These are phyloP conservation scores for Parasteatoda lunata DNA, from an alignment of 2,888 invertebrate genomes.

Conservation along the genomic window DNA sequence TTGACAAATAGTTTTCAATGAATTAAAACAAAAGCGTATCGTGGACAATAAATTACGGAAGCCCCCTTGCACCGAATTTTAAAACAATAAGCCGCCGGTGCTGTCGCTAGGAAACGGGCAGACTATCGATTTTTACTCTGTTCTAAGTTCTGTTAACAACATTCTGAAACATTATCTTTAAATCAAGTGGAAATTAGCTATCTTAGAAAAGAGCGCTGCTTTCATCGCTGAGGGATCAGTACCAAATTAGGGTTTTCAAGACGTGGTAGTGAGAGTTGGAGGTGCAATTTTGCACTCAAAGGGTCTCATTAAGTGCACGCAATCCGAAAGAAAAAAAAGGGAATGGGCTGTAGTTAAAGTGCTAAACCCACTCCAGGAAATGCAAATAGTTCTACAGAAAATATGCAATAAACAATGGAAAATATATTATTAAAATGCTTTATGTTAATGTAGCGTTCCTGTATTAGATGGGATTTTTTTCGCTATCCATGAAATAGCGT, in stretches of 20 bases:
- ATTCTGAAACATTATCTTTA: constrained; percentile 54
- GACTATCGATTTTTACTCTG: constrained; percentile 46
- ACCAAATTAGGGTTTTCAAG: constrained; percentile 17
- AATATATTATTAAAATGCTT: no score
- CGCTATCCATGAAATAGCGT: no score
- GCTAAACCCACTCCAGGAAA: no score
- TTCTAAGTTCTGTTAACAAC: constrained; percentile 53
- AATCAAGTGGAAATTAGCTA: constrained; percentile 52
- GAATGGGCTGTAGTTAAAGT: no score
- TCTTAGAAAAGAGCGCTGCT: not conserved
- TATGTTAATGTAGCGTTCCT: no score
- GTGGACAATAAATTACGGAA: constrained; percentile 46
- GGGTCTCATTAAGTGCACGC: no score
- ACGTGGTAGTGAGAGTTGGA: no score
- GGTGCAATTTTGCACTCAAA: no score
- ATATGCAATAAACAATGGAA: no score
- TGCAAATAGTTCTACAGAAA: no score
- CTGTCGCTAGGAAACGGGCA: constrained; percentile 60
- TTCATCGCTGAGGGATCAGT: not conserved
- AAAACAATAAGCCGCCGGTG: constrained; percentile 57
- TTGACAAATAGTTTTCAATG: constrained; percentile 15
- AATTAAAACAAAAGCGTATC: constrained; percentile 46
- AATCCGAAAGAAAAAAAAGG: no score
- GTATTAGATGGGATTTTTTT: no score
- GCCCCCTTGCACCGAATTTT: constrained; percentile 41